Conservation (phyloP, 2,797 vertebrate genomes). For the Gorsachius magnificus region DNA sequence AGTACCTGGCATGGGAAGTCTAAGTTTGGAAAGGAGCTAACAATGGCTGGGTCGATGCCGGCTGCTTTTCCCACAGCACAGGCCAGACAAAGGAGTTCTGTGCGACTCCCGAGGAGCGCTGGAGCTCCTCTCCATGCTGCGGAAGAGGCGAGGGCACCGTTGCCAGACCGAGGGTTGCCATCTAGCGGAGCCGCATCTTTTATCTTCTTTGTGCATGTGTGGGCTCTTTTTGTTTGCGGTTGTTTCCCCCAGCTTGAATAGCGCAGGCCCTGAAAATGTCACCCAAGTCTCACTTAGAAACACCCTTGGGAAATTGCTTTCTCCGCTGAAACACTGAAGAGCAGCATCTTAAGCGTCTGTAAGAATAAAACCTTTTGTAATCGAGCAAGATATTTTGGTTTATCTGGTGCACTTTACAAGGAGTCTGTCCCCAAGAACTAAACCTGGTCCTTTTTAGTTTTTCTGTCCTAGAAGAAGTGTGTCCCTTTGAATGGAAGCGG, state of each 20-base stretch:
- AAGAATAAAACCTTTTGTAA: constrained; percentile 23
- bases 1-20: neutral
- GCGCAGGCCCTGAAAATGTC: neutral
- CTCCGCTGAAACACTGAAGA: neutral
- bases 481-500: neutral
- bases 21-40: neutral
- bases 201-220: constrained; percentile 3
- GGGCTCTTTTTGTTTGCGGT: neutral
- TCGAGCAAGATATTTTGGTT: neutral
- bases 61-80: neutral
- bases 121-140: neutral
- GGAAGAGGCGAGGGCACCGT: neutral
- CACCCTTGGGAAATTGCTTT: neutral
- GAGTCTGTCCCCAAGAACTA: neutral
- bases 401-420: neutral
- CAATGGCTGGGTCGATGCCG: neutral
- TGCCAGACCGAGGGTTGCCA: neutral
- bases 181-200: neutral
- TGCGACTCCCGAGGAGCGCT: neutral
- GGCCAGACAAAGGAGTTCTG: constrained; percentile 4
- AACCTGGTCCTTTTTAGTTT: neutral
- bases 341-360: neutral
- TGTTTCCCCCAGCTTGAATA: neutral
- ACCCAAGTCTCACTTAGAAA: neutral
- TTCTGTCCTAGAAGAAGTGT: neutral